Base-by-base conservation (phyloP, 1,140 invertebrate genomes). In the Pseudomyrmex dendroicus region DNA sequence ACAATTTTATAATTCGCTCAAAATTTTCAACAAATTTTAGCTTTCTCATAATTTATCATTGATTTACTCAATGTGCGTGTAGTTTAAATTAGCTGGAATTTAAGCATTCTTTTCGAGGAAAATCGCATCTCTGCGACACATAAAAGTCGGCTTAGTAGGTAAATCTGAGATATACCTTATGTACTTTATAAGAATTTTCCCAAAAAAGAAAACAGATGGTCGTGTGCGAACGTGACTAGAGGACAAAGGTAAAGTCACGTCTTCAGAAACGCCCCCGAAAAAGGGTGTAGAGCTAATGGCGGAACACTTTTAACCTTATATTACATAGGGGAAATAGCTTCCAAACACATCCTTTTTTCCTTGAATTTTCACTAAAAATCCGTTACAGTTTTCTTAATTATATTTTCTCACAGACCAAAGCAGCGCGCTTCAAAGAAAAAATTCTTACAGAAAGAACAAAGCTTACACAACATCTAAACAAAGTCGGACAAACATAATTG, bases 231-330 rank as follows among this genome's bases (percentile, higher is more conserved):
- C 88, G 85, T 89, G 85, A 89, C 87, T 68, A 62, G 85, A 73
- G 83, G 85, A 87, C 83, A 87, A 89, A 89, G 64, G 64, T 89
- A 77, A 89, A 89, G 88, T 89, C 88, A 89, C 88, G 87, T 57
- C 78, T 76, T 74, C 78, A 82, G 67, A 35, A 84, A 76, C 68
- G 57, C 64, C 54, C 35, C 57, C 61, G 59, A 68, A 86, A 84
- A 86, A 86, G 87, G 62, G 68, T 84, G 72, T 84, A 89, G 84
- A 89, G 84, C 84, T 89, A 89, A 89, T 89, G 84, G 73, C 48
- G 22, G 59, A 89, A 73, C 62, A 86, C 70, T 89, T 83, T 87
- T 88, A 89, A 89, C 73, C 63, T 85, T 59, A 25, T 68, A 87
- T 87, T 83, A 88, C 68, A 74, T 50, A 44, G 52, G 35, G n/a